A percentile compares a stretch with the other conserved stretches of the same genome.
phyloP scores from a whole-genome alignment of 1,140 invertebrate species.

The Pomacea maculata region DNA sequence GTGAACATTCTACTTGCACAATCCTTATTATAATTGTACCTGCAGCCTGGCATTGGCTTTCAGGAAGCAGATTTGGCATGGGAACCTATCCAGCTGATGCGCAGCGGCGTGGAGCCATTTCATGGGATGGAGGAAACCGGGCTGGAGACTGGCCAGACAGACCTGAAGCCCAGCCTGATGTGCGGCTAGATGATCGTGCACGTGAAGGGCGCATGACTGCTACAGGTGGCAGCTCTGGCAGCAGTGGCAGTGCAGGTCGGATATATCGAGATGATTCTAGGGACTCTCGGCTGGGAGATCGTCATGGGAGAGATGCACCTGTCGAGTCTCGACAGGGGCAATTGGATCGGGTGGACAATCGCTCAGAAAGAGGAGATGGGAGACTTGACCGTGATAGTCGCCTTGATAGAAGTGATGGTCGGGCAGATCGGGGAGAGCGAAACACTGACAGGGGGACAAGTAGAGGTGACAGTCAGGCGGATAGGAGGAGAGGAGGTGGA shows the following conservation, averaged over 20 bases:
- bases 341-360: neutral
- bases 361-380: constrained; percentile 57
- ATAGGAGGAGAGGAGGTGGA: neutral
- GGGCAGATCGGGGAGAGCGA: constrained; percentile 12
- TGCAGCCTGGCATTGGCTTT: too few species aligned
- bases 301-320: neutral
- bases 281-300: constrained; percentile 1
- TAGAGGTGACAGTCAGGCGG: constrained; percentile 5
- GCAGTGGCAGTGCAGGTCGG: constrained; percentile 15
- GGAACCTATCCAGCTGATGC: neutral
- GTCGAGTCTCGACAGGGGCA: neutral
- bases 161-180: constrained; percentile 1
- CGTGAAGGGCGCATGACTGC: neutral
- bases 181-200: constrained; percentile 44
- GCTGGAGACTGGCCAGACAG: constrained; percentile 7
- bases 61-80: constrained; percentile 11
- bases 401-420: neutral
- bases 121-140: constrained; percentile 14
- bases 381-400: constrained; percentile 19
- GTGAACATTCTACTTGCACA: too few species aligned
- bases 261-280: constrained; percentile 6
- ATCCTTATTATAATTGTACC: too few species aligned
- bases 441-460: neutral
- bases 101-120: constrained; percentile 1
- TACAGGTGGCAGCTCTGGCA: neutral